Conservation (phyloP, 2,113 vertebrate species). For the Mola mola region DNA sequence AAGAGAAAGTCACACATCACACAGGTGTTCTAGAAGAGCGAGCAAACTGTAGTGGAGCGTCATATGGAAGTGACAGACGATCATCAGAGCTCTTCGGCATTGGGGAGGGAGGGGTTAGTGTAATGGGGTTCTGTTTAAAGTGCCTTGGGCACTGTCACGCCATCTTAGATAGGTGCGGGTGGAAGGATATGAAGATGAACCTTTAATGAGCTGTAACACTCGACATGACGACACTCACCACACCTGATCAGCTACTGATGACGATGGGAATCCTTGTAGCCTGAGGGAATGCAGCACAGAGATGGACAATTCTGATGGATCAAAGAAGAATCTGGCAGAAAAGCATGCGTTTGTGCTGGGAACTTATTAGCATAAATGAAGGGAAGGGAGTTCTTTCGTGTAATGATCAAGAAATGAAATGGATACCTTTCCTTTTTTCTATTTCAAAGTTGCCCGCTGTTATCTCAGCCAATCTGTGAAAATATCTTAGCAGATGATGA, state of each 20-base stretch:
- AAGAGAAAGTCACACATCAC: conserved; percentile 29
- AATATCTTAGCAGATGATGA: conserved; percentile 43
- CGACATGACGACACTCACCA: conserved; percentile 50
- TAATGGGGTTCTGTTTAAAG: conserved; percentile 22
- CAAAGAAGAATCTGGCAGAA: conserved; percentile 44
- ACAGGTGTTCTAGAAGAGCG: conserved; percentile 65
- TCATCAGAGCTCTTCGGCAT: conserved; percentile 54
- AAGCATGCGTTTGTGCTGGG: conserved; percentile 49
- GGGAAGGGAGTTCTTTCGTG: conserved; percentile 9
- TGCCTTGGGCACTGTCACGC: conserved; percentile 44
- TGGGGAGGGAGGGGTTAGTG: background rate
- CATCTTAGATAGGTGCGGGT: conserved; percentile 36
- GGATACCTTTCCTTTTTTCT: conserved; percentile 24
- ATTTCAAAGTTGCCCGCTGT: conserved; percentile 7
- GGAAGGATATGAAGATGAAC: conserved; percentile 50
- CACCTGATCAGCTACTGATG: conserved; percentile 61
- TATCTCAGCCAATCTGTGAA: conserved; percentile 24
- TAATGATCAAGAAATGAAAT: conserved; percentile 20
- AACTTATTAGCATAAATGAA: conserved; percentile 32
- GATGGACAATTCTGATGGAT: conserved; percentile 48
- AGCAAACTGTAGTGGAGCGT: conserved; percentile 31
- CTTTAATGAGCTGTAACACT: conserved; percentile 62
- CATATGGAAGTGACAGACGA: conserved; percentile 28
- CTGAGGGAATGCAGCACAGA: conserved; percentile 19
- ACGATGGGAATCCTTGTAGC: conserved; percentile 37